Base-by-base conservation (phyloP, 2,888 invertebrate genomes). In the Thymelicus lineola region DNA sequence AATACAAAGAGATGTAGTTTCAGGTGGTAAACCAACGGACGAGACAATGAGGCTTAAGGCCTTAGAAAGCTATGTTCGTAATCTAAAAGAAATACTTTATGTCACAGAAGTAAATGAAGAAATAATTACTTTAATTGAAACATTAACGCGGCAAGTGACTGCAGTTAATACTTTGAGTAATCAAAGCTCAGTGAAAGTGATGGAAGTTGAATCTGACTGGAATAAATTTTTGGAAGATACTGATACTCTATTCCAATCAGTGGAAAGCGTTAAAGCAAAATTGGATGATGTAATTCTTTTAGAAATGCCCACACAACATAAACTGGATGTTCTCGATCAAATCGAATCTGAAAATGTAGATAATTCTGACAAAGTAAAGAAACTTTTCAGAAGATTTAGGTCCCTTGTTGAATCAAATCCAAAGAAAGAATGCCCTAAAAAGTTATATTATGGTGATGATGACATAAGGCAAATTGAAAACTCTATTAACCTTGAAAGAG, bases 401-500 rank as follows among this genome's bases (percentile, higher is more conserved):
- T 93, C 93, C 62, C 88, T 97, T 57, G 88, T 96, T 63, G 94
- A 96, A 75, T 95, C 95, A 75, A 96, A 96, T 82, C 96, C 97
- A 0, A 95, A 95, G 35, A 95, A 95, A 74, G 95, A 95, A 79
- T 95, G 96, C 66, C 97, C 97, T 0, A 88, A 94, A 62, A 95
- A 96, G 75, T 92, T 96, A 0, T 96, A 96, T 80, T 83, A 86
- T 12, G 95, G 95, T 55, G 95, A 96, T 72, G 97, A 97, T 75
- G 93, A 94, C 17, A 95, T 95, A 0, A 96, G 95, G 81, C 95
- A 95, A 76, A 94, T 97, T 7, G 97, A 97, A 75, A 95, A 96
- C 75, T 93, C 94, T 20, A 95, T 98, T 9, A 94, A 94, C 42
- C 92, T 94, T 7, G 97, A 98, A 88, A 94, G 97, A 72, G 97